phyloP scores from a whole-genome alignment of 2,113 vertebrate genomes.

The Pseudorhombus dupliciocellatus region DNA sequence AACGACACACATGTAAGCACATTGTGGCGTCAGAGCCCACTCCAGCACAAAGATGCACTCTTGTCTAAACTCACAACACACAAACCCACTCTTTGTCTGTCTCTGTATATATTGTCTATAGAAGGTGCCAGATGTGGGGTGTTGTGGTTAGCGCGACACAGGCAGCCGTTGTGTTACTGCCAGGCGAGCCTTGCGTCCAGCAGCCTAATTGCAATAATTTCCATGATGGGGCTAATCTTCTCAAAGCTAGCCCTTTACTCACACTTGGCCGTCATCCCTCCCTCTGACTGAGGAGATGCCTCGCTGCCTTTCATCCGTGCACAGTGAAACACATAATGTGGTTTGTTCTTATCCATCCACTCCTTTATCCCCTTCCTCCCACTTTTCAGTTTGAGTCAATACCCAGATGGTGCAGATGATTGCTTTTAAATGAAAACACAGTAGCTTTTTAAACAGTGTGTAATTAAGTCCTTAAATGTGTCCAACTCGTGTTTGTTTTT shows the following conservation, averaged over 20 bases:
- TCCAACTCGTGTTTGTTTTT: constrained; percentile 49
- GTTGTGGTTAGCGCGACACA: constrained; percentile 68
- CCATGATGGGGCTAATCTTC: constrained; percentile 78
- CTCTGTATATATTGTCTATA: constrained; percentile 74
- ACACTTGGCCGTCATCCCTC: constrained; percentile 66
- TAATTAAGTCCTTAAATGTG: constrained; percentile 56
- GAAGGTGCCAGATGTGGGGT: constrained; percentile 76
- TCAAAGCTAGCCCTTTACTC: constrained; percentile 67
- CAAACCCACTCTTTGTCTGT: constrained; percentile 61
- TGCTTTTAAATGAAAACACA: constrained; percentile 56
- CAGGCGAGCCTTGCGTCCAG: constrained; percentile 65
- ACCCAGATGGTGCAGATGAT: constrained; percentile 32
- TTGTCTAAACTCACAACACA: constrained; percentile 53
- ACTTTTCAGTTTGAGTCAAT: constrained; percentile 14
- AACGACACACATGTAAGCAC: constrained; percentile 48
- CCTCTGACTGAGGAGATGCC: constrained; percentile 26
- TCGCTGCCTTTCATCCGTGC: constrained; percentile 35
- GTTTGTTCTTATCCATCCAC: constrained; percentile 8
- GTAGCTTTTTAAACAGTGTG: constrained; percentile 33
- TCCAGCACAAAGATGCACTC: constrained; percentile 59
- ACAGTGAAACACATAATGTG: background rate
- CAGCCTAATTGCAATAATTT: constrained; percentile 77
- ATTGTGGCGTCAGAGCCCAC: constrained; percentile 60
- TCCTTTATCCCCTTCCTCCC: background rate
- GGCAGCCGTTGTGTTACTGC: constrained; percentile 67